These are phyloP conservation scores for Amyelois transitella DNA, from an alignment of 1,140 invertebrate species.

Conservation along the genomic window DNA sequence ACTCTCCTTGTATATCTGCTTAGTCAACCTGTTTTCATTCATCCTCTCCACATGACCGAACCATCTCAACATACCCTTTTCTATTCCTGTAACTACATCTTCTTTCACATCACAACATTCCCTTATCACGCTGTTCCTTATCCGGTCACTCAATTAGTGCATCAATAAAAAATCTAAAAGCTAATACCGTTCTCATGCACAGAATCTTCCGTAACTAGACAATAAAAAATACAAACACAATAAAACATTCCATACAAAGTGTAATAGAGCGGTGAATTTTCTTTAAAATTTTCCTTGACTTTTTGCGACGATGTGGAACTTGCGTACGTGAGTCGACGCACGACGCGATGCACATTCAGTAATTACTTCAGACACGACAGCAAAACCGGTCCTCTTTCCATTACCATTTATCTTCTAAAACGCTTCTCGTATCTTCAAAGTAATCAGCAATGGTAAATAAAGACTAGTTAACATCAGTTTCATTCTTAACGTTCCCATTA, in stretches of 20 bases:
- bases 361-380: not conserved
- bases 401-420: not conserved
- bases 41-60: no score
- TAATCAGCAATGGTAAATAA: not conserved
- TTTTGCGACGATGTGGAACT: not conserved
- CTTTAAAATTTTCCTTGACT: not conserved
- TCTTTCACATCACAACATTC: no score
- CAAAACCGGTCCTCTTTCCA: not conserved
- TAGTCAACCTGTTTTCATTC: no score
- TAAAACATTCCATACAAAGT: not conserved
- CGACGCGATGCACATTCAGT: not conserved
- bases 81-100: no score
- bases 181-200: not conserved
- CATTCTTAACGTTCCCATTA: not conserved
- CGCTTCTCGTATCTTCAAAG: not conserved
- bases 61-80: no score
- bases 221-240: not conserved
- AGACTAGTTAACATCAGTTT: not conserved
- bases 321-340: not conserved
- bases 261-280: not conserved
- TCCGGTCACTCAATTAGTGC: not conserved
- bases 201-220: not conserved
- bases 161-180: not conserved
- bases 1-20: no score
- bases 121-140: no score